Conservation (phyloP, 1,140 invertebrate species). For the Pogonomyrmex californicus region DNA sequence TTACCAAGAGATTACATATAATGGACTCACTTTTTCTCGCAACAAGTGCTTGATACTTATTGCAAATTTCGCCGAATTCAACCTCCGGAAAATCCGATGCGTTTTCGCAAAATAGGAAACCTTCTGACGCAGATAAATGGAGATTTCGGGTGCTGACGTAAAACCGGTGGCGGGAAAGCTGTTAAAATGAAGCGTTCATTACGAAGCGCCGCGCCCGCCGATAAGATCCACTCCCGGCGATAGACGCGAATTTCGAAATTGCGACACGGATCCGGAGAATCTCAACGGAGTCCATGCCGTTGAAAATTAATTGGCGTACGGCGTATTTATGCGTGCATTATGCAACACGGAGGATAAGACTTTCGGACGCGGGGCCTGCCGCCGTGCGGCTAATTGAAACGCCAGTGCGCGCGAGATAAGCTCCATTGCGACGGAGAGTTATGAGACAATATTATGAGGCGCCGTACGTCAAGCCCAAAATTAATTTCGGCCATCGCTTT, state of each 20-base stretch:
- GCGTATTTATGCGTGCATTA: conserved; percentile 78
- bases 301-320: conserved; percentile 71
- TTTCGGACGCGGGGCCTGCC: conserved; percentile 64
- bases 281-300: conserved; percentile 26
- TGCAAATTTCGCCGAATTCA: neutral
- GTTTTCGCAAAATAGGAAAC: neutral
- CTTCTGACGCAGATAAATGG: neutral
- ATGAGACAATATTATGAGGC: conserved; percentile 80
- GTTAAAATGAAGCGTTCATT: conserved; percentile 57
- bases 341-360: conserved; percentile 77
- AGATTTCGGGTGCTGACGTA: conserved; percentile 6
- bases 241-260: conserved; percentile 41
- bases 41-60: neutral
- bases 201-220: conserved; percentile 10
- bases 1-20: neutral
- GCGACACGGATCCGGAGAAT: neutral
- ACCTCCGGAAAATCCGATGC: neutral
- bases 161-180: conserved; percentile 19
- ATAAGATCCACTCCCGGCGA: conserved; percentile 45
- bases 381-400: conserved; percentile 76
- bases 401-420: conserved; percentile 75
- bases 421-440: conserved; percentile 77
- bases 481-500: conserved; percentile 75
- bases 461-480: conserved; percentile 77
- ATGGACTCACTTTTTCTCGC: neutral